phyloP scores from a whole-genome alignment of 2,888 invertebrate genomes.

The Alviniconcha strummeri region DNA sequence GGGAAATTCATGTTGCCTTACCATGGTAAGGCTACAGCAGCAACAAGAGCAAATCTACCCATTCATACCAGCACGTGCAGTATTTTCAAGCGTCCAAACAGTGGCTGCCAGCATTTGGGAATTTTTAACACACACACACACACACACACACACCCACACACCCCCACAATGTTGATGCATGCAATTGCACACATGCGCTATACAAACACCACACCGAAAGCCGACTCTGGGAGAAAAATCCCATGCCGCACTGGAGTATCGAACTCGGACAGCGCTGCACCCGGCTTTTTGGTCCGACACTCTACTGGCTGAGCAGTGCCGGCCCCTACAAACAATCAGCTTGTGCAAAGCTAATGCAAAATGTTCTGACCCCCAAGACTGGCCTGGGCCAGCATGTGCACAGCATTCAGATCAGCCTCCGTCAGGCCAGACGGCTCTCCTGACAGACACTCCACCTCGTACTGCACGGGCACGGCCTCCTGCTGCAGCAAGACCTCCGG shows the following conservation, averaged over 20 bases:
- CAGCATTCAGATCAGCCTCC: slow-evolving; percentile 48
- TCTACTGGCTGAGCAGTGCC: not conserved
- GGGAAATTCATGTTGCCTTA: no score
- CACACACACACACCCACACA: no score
- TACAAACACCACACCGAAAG: not conserved
- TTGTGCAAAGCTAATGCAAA: not conserved
- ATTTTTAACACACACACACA: no score
- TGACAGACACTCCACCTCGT: slow-evolving; percentile 53
- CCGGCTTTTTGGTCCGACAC: not conserved
- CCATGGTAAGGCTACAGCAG: no score
- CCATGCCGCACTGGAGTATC: not conserved
- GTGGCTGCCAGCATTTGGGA: no score
- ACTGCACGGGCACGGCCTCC: slow-evolving; percentile 46
- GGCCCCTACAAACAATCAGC: not conserved
- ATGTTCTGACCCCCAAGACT: slow-evolving; percentile 37
- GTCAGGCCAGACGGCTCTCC: slow-evolving; percentile 42
- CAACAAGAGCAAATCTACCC: no score
- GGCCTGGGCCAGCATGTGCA: slow-evolving; percentile 48
- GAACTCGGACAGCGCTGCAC: not conserved
- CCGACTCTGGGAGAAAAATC: not conserved
- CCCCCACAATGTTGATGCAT: no score
- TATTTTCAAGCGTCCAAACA: no score
- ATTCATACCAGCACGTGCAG: no score
- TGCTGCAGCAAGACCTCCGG: slow-evolving; percentile 29
- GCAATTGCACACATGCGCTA: no score